phyloP scores from a whole-genome alignment of 2,113 vertebrate species.

The Amblyopsis rosae region DNA sequence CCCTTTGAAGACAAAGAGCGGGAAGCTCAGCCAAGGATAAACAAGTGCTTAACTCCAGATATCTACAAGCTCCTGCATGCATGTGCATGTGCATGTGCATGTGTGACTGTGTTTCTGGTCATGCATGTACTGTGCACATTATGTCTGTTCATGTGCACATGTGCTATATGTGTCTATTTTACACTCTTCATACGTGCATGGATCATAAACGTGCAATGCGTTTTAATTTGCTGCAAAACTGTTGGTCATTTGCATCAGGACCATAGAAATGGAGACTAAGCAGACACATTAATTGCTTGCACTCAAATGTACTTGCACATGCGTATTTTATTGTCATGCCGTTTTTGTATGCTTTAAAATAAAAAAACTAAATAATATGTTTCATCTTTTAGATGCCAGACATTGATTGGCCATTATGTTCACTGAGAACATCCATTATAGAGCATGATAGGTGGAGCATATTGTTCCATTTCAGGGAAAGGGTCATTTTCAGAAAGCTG shows the following conservation, averaged over 20 bases:
- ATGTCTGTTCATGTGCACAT: too few relatives aligned
- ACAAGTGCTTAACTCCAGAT: conserved; percentile 21
- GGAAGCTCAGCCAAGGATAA: conserved; percentile 11
- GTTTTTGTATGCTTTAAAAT: neutral
- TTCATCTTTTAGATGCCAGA: conserved; percentile 3
- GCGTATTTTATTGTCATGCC: neutral
- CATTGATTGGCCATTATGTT: too few relatives aligned
- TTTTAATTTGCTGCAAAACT: neutral
- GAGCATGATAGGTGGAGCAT: conserved; percentile 49
- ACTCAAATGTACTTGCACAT: neutral
- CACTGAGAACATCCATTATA: conserved; percentile 46
- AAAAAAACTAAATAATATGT: conserved; percentile 17
- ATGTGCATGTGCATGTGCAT: neutral
- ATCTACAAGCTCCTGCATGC: neutral
- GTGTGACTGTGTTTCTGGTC: neutral
- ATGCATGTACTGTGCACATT: too few relatives aligned
- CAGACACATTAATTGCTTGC: neutral
- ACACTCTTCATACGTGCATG: neutral
- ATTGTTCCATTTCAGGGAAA: conserved; percentile 58
- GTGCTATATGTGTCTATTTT: too few relatives aligned
- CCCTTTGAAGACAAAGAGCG: conserved; percentile 39
- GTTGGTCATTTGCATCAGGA: neutral
- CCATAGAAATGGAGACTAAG: too few relatives aligned
- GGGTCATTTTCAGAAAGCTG: conserved; percentile 72
- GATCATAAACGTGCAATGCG: neutral